phyloP scores from a whole-genome alignment of 2,888 invertebrate genomes.

The Ochropacha duplaris region DNA sequence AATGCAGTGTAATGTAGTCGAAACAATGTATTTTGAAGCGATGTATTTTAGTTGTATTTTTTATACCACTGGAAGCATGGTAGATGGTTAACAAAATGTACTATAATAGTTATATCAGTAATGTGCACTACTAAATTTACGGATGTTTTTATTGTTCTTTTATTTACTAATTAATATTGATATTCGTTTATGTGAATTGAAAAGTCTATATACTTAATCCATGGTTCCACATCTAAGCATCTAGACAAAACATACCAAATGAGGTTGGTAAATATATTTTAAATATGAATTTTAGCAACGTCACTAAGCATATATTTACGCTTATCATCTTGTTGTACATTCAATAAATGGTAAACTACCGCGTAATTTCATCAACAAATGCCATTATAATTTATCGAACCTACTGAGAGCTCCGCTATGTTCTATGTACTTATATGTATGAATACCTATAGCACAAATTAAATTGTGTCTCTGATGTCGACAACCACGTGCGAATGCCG shows the following conservation, averaged over 20 bases:
- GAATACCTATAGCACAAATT: constrained; percentile 32
- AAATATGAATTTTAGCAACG: neutral
- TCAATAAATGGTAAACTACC: neutral
- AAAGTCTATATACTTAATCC: neutral
- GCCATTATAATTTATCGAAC: constrained; percentile 3
- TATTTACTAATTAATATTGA: neutral
- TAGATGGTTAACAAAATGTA: neutral
- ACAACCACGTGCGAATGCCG: constrained; percentile 50
- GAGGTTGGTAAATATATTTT: neutral
- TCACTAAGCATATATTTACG: too few relatives aligned
- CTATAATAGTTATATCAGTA: too few relatives aligned
- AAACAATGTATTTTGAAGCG: constrained; percentile 41
- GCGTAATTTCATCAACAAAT: neutral
- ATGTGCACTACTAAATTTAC: too few relatives aligned
- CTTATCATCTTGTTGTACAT: too few relatives aligned
- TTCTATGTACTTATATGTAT: constrained; percentile 4
- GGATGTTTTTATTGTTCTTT: too few relatives aligned
- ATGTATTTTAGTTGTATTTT: constrained; percentile 7
- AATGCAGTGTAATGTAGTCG: constrained; percentile 19
- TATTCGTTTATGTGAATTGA: neutral
- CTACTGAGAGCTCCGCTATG: constrained; percentile 11
- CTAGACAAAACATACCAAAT: neutral
- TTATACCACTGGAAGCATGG: neutral
- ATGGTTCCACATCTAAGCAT: neutral
- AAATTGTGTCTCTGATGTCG: constrained; percentile 28